A percentile compares a stretch with the other conserved stretches of the same genome.
Conservation (phyloP, 2,888 invertebrate genomes). For the Caenorhabditis afra region DNA sequence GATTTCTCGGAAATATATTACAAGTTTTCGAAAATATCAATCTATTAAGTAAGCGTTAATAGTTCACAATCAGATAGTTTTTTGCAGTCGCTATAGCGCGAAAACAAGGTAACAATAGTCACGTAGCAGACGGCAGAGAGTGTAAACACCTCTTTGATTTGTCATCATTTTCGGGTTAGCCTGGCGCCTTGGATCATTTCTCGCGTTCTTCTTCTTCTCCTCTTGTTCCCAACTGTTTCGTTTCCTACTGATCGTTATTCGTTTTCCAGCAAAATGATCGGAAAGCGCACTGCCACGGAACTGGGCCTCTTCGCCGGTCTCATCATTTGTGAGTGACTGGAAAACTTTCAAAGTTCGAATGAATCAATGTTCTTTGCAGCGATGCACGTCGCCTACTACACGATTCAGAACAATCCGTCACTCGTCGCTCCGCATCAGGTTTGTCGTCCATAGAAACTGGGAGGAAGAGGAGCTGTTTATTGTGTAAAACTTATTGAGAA, state of each 20-base stretch:
- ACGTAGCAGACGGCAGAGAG: conserved; percentile 43
- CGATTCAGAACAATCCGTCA: conserved; percentile 73
- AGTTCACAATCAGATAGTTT: conserved; percentile 5
- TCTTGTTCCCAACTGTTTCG: background rate
- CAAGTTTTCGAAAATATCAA: too few relatives aligned
- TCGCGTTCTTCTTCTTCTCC: background rate
- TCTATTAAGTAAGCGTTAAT: background rate
- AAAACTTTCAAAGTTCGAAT: conserved; percentile 4
- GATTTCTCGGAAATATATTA: too few relatives aligned
- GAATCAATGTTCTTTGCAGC: conserved; percentile 54
- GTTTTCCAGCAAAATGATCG: conserved; percentile 50
- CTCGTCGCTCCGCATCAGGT: conserved; percentile 68
- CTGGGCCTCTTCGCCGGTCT: conserved; percentile 67
- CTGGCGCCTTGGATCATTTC: conserved; percentile 5
- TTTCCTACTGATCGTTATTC: background rate
- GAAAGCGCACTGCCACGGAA: conserved; percentile 58
- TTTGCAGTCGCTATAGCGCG: background rate
- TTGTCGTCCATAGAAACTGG: background rate
- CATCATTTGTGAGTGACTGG: conserved; percentile 63
- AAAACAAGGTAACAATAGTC: conserved; percentile 36
- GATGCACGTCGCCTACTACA: conserved; percentile 77
- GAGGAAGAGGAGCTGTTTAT: too few relatives aligned
- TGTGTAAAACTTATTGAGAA: too few relatives aligned
- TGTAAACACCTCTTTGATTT: conserved; percentile 41
- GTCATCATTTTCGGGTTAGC: conserved; percentile 44